Base-by-base conservation (phyloP, 2,113 vertebrate genomes). In the Psophia crepitans region DNA sequence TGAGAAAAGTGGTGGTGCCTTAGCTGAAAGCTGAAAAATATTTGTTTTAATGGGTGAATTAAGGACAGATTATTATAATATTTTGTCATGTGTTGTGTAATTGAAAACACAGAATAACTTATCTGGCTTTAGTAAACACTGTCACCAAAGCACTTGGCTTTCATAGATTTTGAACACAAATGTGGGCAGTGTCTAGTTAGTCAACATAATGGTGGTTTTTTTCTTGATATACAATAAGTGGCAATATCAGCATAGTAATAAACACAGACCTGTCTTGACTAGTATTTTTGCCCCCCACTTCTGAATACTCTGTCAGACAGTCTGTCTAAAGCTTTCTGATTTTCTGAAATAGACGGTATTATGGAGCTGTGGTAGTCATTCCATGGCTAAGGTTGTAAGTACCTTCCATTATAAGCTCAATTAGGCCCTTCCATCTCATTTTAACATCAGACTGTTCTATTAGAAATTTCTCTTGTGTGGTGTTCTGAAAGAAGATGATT, bases 371-470 rank as follows among this genome's bases (percentile, higher is more conserved):
- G 56, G 51, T 75, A 93, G 85, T 78, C 64, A 81, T 87, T 94
- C 76, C 65, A 87, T 57, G 24, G 43, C 61, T 94, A 71, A 93
- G 39, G 39, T 79, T 89, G n/a, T 76, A 92, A 95, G 81, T 92
- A 89, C 44, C 53, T 92, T 96, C 95, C 86, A 92, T 97, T 95
- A 90, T 61, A 93, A 92, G 57, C 76, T 92, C 90, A 91, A 84
- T 97, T 96, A 96, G 54, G 30, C n/a, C 19, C 10, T 91, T 94
- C 81, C 9, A 87, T 85, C 93, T 95, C 93, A 93, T 95, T 96
- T 92, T 95, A 96, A 87, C 53, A 89, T 65, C 57, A 78, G 65
- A 94, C 48, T 48, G 61, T 91, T 96, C 68, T 90, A 78, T 89
- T 90, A 92, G 76, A 90, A 96, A 93, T 96, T 94, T 95, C 71